Percentiles rank a stretch among this genome's conserved stretches.
Conservation (phyloP, 2,797 vertebrate genomes). For the Danio albolineatus region DNA sequence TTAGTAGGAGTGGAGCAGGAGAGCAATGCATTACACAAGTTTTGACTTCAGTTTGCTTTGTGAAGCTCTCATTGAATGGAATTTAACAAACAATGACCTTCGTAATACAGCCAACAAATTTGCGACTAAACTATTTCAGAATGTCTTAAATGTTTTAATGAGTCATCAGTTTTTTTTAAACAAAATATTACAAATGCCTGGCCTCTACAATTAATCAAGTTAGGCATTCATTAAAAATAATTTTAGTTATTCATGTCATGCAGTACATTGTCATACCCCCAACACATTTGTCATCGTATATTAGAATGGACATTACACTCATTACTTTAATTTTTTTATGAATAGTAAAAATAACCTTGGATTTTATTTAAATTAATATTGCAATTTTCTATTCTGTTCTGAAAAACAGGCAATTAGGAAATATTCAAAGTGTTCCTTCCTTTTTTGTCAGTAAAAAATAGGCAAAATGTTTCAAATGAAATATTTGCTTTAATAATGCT, state of each 20-base stretch:
- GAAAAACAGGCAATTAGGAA: not conserved
- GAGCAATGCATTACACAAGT: constrained; percentile 70
- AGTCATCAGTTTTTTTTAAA: constrained; percentile 5
- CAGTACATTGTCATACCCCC: not conserved
- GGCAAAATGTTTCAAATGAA: not conserved
- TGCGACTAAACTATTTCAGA: constrained; percentile 7
- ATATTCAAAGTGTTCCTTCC: not conserved
- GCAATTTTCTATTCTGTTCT: not conserved
- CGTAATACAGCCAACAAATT: not conserved
- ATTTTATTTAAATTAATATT: not conserved
- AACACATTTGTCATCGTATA: not conserved
- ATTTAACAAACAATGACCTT: constrained; percentile 18
- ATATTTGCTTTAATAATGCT: not conserved
- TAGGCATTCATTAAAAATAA: constrained; percentile 6
- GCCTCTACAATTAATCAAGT: not conserved
- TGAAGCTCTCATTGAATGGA: constrained; percentile 43
- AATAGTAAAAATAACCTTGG: not conserved
- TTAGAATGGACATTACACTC: not conserved
- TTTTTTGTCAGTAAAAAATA: not conserved
- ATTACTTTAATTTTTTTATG: not conserved
- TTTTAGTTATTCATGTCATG: not conserved
- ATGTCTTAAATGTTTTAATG: constrained; percentile 10
- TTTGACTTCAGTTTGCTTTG: constrained; percentile 64
- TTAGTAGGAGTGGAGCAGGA: constrained; percentile 70
- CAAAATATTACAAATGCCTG: not conserved